phyloP scores from a whole-genome alignment of 2,113 vertebrate species.

The Lepus timidus region DNA sequence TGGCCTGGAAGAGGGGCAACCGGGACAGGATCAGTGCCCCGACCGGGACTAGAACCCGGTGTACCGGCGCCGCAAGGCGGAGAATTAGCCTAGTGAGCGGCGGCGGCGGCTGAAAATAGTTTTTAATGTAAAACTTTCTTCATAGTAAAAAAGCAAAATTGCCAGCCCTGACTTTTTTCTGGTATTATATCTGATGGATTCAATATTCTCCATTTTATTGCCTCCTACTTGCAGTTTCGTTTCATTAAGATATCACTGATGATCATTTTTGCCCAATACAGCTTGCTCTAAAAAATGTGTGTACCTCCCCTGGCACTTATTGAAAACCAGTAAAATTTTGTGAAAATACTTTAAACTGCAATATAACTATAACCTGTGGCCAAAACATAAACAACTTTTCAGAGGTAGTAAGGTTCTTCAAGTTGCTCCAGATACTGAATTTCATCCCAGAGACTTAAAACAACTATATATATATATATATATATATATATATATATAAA shows the following conservation, averaged over 20 bases:
- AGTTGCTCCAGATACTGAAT: neutral
- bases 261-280: neutral
- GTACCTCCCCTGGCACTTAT: neutral
- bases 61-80: no score
- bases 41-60: no score
- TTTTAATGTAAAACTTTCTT: constrained; percentile 3
- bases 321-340: constrained; percentile 1
- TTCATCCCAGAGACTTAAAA: constrained; percentile 59
- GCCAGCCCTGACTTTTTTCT: neutral
- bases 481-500: no score
- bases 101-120: neutral
- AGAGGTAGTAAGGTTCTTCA: constrained; percentile 27
- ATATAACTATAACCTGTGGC: neutral
- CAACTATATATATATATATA: no score
- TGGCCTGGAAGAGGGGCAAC: no score
- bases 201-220: neutral
- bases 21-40: no score
- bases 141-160: neutral
- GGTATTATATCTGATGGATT: neutral
- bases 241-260: neutral
- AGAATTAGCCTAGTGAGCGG: no score
- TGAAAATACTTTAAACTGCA: constrained; percentile 31
- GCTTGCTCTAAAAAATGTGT: neutral
- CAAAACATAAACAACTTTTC: constrained; percentile 18
- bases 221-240: neutral